A percentile compares a stretch with the other conserved stretches of the same genome.
Evolutionary conservation across 2,113 vertebrate species (phyloP).

Genomic region (Orientallactaga bullata): DNA sequence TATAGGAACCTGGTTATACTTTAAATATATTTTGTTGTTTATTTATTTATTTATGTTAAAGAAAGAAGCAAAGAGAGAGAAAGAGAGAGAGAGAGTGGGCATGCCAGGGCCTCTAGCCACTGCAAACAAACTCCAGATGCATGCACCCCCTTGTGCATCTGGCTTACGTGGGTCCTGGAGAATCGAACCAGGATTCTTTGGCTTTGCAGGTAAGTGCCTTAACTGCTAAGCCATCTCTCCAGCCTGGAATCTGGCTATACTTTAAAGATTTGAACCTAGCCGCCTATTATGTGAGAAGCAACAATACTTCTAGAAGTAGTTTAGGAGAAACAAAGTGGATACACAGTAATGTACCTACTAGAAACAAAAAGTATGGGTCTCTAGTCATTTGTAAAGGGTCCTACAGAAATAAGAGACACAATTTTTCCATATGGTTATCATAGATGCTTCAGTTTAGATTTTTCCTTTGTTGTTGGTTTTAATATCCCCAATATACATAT

Average conservation of each 20-base stretch:
- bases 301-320: slow-evolving; percentile 41
- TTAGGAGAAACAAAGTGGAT: neutral
- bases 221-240: no score
- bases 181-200: no score
- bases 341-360: neutral
- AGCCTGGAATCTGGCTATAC: no score
- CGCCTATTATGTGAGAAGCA: slow-evolving; percentile 36
- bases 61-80: no score
- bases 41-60: no score
- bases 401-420: neutral
- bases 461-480: slow-evolving; percentile 48
- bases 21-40: no score
- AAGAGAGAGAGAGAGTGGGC: no score
- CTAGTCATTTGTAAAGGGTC: slow-evolving; percentile 1
- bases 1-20: slow-evolving; percentile 36
- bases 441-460: slow-evolving; percentile 15
- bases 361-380: slow-evolving; percentile 46
- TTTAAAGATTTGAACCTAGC: slow-evolving; percentile 51
- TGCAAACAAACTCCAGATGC: no score
- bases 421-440: slow-evolving; percentile 9
- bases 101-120: no score
- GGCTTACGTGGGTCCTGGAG: no score
- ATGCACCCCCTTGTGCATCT: no score
- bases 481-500: neutral
- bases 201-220: no score